Base-by-base conservation (phyloP, 1,140 invertebrate genomes). In the Grapholita molesta region DNA sequence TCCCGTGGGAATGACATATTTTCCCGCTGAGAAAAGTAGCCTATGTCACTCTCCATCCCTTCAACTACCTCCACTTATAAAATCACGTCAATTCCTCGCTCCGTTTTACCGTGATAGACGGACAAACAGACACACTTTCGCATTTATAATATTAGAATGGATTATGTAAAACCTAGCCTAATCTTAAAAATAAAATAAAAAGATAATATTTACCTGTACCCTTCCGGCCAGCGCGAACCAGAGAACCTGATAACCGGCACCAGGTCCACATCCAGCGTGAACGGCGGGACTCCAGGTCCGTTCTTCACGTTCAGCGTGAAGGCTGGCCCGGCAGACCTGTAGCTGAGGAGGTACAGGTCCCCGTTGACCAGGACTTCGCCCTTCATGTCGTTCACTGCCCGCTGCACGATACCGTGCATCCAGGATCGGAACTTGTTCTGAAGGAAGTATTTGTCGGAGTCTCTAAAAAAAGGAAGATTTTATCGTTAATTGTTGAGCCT, bases 241-340 rank as follows among this genome's bases (percentile, higher is more conserved):
- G 73, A 73, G 67, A 93, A 93, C 70, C 80, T 76, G 35, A 93
- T 82, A 8, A 87, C 88, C 0, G 93, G 92, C 30, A 92, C 93
- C 35, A 93, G 70, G 70, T 93, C 92, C 1, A 93, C 83, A 67
- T 83, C 73, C 12, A 93, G 67, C 4, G 52, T 64, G 30, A 86
- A 89, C 0, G 72, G 18, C 0, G 80, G 69, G 1, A 71, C 75
- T 0, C 70, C 75, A 0, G 57, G 64, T 4, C 15, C 64, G 21
- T 84, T 72, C 3, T 67, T 21, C 11, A 93, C 73, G 18, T 71
- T 80, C 15, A 93, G 55, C 1, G 92, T 93, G 70, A 91, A 92
- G 0, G 93, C 92, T 2, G 92, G 93, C 1, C 93, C 92, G 3
- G 84, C 83, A 32, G 89, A 84, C 64, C 67, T 87, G 52, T 84